Conservation (phyloP, 2,113 vertebrate species). For the Siniperca knerii region DNA sequence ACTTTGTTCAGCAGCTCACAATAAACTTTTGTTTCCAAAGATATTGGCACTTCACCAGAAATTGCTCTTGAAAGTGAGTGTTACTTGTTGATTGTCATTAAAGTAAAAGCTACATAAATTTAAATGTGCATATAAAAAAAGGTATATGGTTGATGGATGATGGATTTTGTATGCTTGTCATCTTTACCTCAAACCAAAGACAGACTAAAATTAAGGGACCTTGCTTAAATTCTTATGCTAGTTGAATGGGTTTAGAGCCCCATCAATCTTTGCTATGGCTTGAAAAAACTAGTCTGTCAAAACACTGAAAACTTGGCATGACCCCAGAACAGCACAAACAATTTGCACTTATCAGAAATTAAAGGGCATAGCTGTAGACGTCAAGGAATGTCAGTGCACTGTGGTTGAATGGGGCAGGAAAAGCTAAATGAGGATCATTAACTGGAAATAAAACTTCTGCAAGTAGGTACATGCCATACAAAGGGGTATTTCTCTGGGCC, state of each 20-base stretch:
- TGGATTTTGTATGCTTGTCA: conserved; percentile 45
- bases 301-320: conserved; percentile 74
- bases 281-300: conserved; percentile 58
- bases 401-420: conserved; percentile 52
- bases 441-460: conserved; percentile 55
- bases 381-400: conserved; percentile 45
- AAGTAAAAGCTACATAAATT: conserved; percentile 45
- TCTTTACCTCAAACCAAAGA: conserved; percentile 51
- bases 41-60: conserved; percentile 38
- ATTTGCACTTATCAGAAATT: conserved; percentile 74
- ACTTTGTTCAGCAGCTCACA: conserved; percentile 73
- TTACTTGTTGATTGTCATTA: conserved; percentile 38
- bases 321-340: conserved; percentile 57
- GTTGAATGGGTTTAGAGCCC: conserved; percentile 40
- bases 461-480: conserved; percentile 9
- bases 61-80: conserved; percentile 41
- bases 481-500: conserved; percentile 32
- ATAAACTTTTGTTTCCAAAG: conserved; percentile 82
- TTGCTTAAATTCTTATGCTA: conserved; percentile 26
- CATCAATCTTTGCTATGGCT: conserved; percentile 68
- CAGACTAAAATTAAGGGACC: conserved; percentile 39
- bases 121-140: conserved; percentile 13
- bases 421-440: conserved; percentile 69
- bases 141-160: conserved; percentile 37
- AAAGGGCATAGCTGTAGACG: conserved; percentile 56